Evolutionary conservation across 2,888 invertebrate species (phyloP).

Genomic region (Macropis europaea): DNA sequence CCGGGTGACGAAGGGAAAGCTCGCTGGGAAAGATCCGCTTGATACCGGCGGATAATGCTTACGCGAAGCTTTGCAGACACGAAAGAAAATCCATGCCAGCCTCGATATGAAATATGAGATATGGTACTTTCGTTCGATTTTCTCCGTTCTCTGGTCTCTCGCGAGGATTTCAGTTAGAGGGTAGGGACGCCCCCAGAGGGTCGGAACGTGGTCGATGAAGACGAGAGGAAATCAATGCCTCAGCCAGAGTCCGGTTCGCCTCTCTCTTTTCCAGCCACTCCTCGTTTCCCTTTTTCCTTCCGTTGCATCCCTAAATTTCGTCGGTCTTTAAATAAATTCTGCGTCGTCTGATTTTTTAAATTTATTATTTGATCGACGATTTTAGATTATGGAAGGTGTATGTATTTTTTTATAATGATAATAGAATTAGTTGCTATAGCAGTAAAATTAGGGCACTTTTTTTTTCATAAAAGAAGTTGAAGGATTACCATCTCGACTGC

Average conservation of each 20-base stretch:
- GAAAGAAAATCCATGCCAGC: slow-evolving; percentile 76
- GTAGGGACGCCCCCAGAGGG: slow-evolving; percentile 70
- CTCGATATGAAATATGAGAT: slow-evolving; percentile 78
- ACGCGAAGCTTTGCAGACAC: slow-evolving; percentile 69
- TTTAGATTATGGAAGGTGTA: too few relatives aligned
- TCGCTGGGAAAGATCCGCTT: slow-evolving; percentile 66
- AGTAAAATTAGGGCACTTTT: too few relatives aligned
- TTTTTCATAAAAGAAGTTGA: too few relatives aligned
- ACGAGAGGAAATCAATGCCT: slow-evolving; percentile 80
- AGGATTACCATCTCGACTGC: too few relatives aligned
- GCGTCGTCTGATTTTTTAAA: too few relatives aligned
- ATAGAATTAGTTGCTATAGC: too few relatives aligned
- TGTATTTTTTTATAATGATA: too few relatives aligned
- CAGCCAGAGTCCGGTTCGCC: slow-evolving; percentile 69
- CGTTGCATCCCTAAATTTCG: not conserved
- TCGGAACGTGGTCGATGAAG: slow-evolving; percentile 76
- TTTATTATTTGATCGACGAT: too few relatives aligned
- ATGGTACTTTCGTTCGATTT: slow-evolving; percentile 63
- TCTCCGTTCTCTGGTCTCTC: slow-evolving; percentile 57
- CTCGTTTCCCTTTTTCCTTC: slow-evolving; percentile 3
- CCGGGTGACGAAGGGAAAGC: slow-evolving; percentile 26
- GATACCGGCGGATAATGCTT: slow-evolving; percentile 76
- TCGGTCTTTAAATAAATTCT: too few relatives aligned
- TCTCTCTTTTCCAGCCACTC: slow-evolving; percentile 49
- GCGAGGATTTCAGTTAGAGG: slow-evolving; percentile 57